phyloP scores from a whole-genome alignment of 2,797 vertebrate species.

The Numenius phaeopus region DNA sequence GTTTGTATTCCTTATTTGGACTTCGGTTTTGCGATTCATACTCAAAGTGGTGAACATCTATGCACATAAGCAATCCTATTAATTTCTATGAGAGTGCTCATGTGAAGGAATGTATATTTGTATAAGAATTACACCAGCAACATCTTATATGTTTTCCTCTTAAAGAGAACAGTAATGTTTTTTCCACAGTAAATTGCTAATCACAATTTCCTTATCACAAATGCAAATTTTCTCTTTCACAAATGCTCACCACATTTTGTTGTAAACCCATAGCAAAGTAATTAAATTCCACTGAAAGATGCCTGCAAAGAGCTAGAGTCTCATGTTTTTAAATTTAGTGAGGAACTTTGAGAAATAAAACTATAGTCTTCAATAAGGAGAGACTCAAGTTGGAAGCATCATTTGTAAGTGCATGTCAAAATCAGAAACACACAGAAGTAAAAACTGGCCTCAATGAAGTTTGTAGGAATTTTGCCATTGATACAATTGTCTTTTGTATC shows the following conservation, averaged over 20 bases:
- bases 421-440: neutral
- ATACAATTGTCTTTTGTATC: neutral
- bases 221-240: neutral
- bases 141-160: neutral
- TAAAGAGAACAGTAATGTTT: neutral
- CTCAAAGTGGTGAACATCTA: neutral
- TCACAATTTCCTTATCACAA: neutral
- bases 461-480: neutral
- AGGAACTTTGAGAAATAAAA: neutral
- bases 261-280: neutral
- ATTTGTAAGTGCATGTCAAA: neutral
- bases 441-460: rapidly evolving
- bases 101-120: neutral
- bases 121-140: neutral
- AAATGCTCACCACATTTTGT: neutral
- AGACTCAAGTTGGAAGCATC: neutral
- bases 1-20: neutral
- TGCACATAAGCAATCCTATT: neutral
- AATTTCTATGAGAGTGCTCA: neutral
- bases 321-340: neutral
- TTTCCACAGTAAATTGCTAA: neutral
- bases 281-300: neutral
- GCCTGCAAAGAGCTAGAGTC: neutral
- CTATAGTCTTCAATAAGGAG: neutral
- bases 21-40: neutral